These are phyloP conservation scores for Lepidothrix coronata DNA, from an alignment of 2,113 vertebrate genomes.

Conservation along the genomic window DNA sequence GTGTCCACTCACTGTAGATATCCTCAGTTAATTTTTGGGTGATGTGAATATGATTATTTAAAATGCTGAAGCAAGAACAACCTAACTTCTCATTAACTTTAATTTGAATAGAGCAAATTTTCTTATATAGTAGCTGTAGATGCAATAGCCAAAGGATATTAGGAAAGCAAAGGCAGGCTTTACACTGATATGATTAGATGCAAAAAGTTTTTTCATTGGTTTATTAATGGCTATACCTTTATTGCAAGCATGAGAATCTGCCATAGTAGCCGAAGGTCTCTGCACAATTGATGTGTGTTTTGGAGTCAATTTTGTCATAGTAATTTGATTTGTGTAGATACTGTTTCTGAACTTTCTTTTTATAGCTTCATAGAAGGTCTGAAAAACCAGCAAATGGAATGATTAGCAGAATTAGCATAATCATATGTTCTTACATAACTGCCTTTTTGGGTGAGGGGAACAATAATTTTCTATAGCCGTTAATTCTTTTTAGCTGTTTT, in stretches of 20 bases:
- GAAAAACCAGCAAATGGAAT: not conserved
- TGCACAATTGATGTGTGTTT: not conserved
- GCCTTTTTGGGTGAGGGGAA: not conserved
- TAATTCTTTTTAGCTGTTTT: not conserved
- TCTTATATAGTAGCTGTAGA: not conserved
- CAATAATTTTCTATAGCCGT: not conserved
- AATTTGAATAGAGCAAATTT: not conserved
- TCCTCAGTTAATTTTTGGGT: not conserved
- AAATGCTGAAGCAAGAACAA: constrained; percentile 33
- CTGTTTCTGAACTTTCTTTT: not conserved
- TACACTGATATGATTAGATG: not conserved
- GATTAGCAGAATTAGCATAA: not conserved
- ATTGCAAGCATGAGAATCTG: not conserved
- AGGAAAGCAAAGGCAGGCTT: not conserved
- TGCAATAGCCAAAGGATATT: constrained; percentile 3
- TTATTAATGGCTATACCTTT: not conserved
- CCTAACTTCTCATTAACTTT: constrained; percentile 35
- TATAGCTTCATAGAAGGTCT: not conserved
- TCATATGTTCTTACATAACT: not conserved
- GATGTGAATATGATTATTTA: constrained; percentile 1
- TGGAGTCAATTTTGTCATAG: not conserved
- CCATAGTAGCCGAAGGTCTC: not conserved
- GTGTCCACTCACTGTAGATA: constrained; percentile 41
- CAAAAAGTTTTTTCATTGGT: not conserved
- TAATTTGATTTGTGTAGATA: not conserved